These are phyloP conservation scores for Xiphophorus couchianus DNA, from an alignment of 2,113 vertebrate genomes.

Conservation along the genomic window DNA sequence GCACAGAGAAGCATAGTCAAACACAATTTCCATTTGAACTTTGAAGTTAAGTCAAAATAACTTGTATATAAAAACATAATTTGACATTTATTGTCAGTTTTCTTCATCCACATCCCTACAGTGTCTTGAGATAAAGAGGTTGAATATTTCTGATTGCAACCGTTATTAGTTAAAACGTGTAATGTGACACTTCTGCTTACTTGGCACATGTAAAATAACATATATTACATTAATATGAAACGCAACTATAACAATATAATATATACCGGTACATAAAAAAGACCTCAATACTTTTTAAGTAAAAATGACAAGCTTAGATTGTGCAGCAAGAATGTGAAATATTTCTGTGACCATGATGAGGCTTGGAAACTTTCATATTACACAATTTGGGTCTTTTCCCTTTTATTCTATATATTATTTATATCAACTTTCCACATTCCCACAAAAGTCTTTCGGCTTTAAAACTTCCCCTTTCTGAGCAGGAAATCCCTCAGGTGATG, in stretches of 20 bases:
- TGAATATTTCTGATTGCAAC: neutral
- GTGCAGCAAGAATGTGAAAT: neutral
- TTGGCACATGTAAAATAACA: neutral
- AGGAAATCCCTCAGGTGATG: neutral
- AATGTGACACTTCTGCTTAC: neutral
- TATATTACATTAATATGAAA: neutral
- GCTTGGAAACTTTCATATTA: conserved; percentile 8
- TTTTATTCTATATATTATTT: neutral
- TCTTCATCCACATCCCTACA: no score
- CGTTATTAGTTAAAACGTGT: neutral
- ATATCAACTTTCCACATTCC: neutral
- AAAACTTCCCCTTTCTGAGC: conserved; percentile 1
- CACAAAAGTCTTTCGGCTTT: neutral
- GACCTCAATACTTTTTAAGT: conserved; percentile 7
- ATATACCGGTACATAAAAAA: neutral
- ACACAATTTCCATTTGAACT: neutral
- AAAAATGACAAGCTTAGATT: conserved; percentile 7
- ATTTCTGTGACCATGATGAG: neutral
- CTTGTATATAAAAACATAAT: no score
- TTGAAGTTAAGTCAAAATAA: neutral
- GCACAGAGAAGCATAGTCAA: neutral
- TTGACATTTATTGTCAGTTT: no score
- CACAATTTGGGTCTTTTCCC: conserved; percentile 5
- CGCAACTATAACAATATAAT: neutral
- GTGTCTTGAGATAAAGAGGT: no score